Conservation (phyloP, 2,113 vertebrate genomes). For the Cettia cetti region DNA sequence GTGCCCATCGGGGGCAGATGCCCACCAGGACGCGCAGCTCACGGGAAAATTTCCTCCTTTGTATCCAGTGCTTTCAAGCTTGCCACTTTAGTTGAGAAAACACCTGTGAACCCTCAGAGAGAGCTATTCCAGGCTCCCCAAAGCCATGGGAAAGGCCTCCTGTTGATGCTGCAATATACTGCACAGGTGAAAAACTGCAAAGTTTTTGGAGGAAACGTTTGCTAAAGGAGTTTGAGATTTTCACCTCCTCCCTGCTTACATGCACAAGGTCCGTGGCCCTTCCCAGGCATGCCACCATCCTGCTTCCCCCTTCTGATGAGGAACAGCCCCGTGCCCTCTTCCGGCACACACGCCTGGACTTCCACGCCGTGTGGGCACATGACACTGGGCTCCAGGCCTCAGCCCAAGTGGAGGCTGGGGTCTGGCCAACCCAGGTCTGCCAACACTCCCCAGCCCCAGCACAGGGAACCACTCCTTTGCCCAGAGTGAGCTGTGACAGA, state of each 20-base stretch:
- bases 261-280: fast-evolving
- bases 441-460: neutral
- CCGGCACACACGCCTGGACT: neutral
- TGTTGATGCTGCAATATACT: neutral
- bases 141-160: neutral
- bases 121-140: neutral
- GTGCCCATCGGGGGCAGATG: neutral
- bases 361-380: neutral
- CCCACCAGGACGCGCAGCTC: neutral
- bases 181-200: neutral
- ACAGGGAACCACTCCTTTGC: neutral
- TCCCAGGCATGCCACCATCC: neutral
- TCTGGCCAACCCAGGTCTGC: neutral
- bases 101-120: neutral
- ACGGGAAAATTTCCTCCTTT: fast-evolving
- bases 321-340: neutral
- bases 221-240: neutral
- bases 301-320: neutral
- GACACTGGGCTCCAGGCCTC: neutral
- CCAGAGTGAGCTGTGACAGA: neutral
- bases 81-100: neutral
- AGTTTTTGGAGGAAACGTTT: neutral
- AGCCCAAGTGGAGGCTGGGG: neutral
- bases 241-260: neutral
- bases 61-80: neutral